Evolutionary conservation across 2,797 vertebrate genomes (phyloP).

Genomic region (Centropyge bicolor): DNA sequence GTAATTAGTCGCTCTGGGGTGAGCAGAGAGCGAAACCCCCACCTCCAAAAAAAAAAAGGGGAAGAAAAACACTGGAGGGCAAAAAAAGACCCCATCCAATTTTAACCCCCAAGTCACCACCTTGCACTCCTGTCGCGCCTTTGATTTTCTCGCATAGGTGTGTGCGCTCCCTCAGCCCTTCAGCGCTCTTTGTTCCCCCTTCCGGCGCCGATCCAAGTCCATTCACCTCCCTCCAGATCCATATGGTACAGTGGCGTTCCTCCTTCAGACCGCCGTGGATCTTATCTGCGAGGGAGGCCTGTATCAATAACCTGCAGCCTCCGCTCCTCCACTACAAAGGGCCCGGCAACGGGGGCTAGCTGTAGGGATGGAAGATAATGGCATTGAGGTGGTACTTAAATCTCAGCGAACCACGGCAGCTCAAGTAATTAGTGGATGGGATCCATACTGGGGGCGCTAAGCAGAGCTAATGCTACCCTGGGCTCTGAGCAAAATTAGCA

Average conservation of each 20-base stretch:
- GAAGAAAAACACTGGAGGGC: conserved; percentile 65
- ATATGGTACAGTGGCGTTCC: conserved; percentile 19
- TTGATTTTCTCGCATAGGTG: conserved; percentile 62
- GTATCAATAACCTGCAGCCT: conserved; percentile 90
- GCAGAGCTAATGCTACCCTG: conserved; percentile 93
- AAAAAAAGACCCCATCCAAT: conserved; percentile 68
- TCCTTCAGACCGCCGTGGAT: conserved; percentile 43
- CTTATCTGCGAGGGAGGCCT: conserved; percentile 73
- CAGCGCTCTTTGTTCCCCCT: conserved; percentile 58
- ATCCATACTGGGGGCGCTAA: conserved; percentile 95
- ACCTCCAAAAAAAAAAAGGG: conserved; percentile 17
- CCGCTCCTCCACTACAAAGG: conserved; percentile 69
- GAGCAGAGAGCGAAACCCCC: conserved; percentile 75
- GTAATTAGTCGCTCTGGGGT: conserved; percentile 93
- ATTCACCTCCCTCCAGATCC: conserved; percentile 25
- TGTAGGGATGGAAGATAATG: conserved; percentile 95
- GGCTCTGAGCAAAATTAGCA: conserved; percentile 84
- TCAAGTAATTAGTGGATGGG: conserved; percentile 96
- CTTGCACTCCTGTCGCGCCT: conserved; percentile 52
- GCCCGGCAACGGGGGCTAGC: conserved; percentile 81
- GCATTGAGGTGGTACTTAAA: conserved; percentile 97
- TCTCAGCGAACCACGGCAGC: conserved; percentile 95
- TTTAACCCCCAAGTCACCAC: conserved; percentile 65
- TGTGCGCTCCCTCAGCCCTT: conserved; percentile 28
- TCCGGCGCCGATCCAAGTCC: conserved; percentile 41